Base-by-base conservation (phyloP, 2,797 vertebrate genomes). In the Schizothorax lantsangensis region DNA sequence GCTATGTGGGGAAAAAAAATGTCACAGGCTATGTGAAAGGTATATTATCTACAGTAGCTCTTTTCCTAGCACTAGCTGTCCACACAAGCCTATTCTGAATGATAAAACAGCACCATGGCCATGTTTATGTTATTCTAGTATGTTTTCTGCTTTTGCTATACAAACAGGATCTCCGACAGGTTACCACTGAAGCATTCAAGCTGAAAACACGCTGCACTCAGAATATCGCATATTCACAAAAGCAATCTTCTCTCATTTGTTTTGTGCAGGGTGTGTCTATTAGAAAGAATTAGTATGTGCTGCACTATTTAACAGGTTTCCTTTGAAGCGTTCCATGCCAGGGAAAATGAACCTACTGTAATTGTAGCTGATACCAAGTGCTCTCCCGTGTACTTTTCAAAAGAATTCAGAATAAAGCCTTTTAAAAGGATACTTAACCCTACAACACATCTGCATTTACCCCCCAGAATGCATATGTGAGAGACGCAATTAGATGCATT, bases 341-440 rank as follows among this genome's bases (percentile, higher is more conserved):
- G 36, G 68, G 68, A 86, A 88, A 88, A 86, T 86, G 59, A 87
- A 38, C 57, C 79, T 74, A 21, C 72, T 11, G 72, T 90, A 90
- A 91, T 91, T 92, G 86, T 69, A 78, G 83, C 73, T 84, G 81
- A 91, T 89, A 80, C 72, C 52, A 90, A 90, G 90, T 86, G 77
- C 85, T 90, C 84, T 91, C 87, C 77, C 2, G 79, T 86, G 90
- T 90, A 86, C 88, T 90, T 83, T 81, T 72, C 78, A 85, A 84
- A 91, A 88, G 89, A 84, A 91, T 80, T 54, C 23, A 12, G 40
- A 88, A 87, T 77, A 89, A 90, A 80, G 83, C 82, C 77, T 89
- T 92, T 91, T 93, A 92, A 94, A 92, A 88, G 90, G 89, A 90
- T 84, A 79, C 88, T 92, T 93, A 92, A 92, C 78, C n/a, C 78